These are phyloP conservation scores for Neoascia interrupta DNA, from an alignment of 2,888 invertebrate genomes.

Conservation along the genomic window DNA sequence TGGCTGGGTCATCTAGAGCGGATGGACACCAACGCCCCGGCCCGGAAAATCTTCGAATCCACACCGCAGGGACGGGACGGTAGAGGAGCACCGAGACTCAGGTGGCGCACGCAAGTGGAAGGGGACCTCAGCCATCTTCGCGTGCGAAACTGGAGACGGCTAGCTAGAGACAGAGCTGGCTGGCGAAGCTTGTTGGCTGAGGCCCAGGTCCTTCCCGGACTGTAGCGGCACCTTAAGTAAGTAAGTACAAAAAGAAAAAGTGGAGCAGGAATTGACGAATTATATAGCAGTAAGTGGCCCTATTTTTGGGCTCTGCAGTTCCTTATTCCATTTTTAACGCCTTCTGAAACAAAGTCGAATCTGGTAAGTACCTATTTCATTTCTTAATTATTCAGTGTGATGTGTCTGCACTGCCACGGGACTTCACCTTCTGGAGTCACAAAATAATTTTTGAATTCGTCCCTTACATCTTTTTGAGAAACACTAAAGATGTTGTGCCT, in stretches of 20 bases:
- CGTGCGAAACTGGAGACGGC: too few relatives aligned
- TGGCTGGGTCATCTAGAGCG: too few relatives aligned
- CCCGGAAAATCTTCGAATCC: too few relatives aligned
- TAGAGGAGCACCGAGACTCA: too few relatives aligned
- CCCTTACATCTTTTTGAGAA: conserved; percentile 3
- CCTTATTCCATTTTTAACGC: not conserved
- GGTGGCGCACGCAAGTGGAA: too few relatives aligned
- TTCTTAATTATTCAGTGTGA: not conserved
- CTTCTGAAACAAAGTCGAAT: not conserved
- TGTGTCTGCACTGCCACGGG: conserved; percentile 1
- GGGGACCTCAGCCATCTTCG: too few relatives aligned
- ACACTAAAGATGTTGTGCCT: not conserved
- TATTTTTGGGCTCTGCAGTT: not conserved
- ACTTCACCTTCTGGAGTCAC: not conserved
- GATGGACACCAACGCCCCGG: too few relatives aligned
- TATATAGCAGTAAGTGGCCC: not conserved
- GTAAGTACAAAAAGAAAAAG: not conserved
- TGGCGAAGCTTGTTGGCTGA: too few relatives aligned
- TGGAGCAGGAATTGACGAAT: not conserved
- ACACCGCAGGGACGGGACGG: too few relatives aligned
- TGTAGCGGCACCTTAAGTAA: too few relatives aligned
- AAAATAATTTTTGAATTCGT: conserved; percentile 1
- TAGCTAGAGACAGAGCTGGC: too few relatives aligned
- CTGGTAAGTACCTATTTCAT: not conserved
- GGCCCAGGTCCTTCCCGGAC: too few relatives aligned